Evolutionary conservation across 2,888 invertebrate genomes (phyloP).

Genomic region (Ochropleura leucogaster): DNA sequence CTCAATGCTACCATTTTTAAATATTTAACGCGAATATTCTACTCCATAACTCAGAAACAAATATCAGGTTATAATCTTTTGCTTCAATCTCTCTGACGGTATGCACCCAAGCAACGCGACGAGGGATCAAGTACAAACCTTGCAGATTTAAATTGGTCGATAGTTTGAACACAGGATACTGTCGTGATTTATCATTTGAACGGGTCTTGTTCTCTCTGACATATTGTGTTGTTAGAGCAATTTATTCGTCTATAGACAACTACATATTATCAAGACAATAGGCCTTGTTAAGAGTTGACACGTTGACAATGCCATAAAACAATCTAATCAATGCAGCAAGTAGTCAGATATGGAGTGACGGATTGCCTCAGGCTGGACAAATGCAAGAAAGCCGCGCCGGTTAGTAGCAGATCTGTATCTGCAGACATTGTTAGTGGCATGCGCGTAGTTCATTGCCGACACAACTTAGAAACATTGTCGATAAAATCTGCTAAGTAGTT

Average conservation of each 20-base stretch:
- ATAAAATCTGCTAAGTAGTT: slow-evolving; percentile 74
- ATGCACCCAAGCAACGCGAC: slow-evolving; percentile 31
- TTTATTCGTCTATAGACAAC: slow-evolving; percentile 72
- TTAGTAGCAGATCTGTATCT: slow-evolving; percentile 77
- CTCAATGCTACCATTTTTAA: slow-evolving; percentile 82
- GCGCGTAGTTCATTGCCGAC: slow-evolving; percentile 76
- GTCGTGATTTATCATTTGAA: slow-evolving; percentile 71
- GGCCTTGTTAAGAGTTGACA: slow-evolving; percentile 77
- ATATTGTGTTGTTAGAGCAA: slow-evolving; percentile 72
- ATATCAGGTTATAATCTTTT: slow-evolving; percentile 26
- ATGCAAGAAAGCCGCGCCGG: slow-evolving; percentile 73
- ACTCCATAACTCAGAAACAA: slow-evolving; percentile 14
- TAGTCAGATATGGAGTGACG: slow-evolving; percentile 78
- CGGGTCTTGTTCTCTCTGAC: slow-evolving; percentile 72
- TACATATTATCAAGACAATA: slow-evolving; percentile 77
- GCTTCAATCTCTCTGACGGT: slow-evolving; percentile 12
- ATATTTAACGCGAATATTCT: slow-evolving; percentile 54
- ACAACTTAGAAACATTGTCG: slow-evolving; percentile 74
- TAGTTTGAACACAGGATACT: slow-evolving; percentile 68
- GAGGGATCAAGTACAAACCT: slow-evolving; percentile 55
- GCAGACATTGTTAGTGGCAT: slow-evolving; percentile 75
- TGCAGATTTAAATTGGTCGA: slow-evolving; percentile 64
- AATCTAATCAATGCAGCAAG: slow-evolving; percentile 79
- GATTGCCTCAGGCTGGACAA: slow-evolving; percentile 72
- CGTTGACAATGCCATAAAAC: slow-evolving; percentile 77